Conservation (phyloP, 1,140 invertebrate species). For the Laodelphax striatellus region DNA sequence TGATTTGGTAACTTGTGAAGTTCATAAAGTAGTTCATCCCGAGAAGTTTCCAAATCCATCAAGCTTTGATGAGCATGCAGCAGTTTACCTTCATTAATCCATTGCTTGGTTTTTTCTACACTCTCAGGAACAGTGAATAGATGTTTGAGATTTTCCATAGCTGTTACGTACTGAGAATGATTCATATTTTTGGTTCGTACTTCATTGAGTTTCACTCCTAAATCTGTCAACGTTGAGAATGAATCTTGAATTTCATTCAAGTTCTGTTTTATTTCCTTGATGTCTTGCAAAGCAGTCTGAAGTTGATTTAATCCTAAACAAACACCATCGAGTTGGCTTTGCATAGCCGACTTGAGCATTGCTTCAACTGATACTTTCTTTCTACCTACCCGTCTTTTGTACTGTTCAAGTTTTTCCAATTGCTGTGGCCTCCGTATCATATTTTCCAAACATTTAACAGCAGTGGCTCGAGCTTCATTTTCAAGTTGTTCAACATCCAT, state of each 20-base stretch:
- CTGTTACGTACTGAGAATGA: slow-evolving; percentile 92
- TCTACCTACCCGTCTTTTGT: slow-evolving; percentile 61
- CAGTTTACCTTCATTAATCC: slow-evolving; percentile 90
- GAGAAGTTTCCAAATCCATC: slow-evolving; percentile 89
- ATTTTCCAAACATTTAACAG: slow-evolving; percentile 82
- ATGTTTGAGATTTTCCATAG: slow-evolving; percentile 95
- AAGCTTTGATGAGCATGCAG: slow-evolving; percentile 73
- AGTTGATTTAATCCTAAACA: slow-evolving; percentile 86
- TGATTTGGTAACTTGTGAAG: slow-evolving; percentile 88
- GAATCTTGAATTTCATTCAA: slow-evolving; percentile 47
- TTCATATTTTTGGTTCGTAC: slow-evolving; percentile 86
- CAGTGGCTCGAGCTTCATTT: slow-evolving; percentile 68
- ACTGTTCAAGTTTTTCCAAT: slow-evolving; percentile 88
- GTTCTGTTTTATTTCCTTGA: slow-evolving; percentile 51
- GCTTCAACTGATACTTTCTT: slow-evolving; percentile 94
- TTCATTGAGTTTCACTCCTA: slow-evolving; percentile 67
- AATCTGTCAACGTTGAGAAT: slow-evolving; percentile 50
- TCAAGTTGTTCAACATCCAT: slow-evolving; percentile 51
- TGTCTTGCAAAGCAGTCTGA: slow-evolving; percentile 68
- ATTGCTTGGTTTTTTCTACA: slow-evolving; percentile 85
- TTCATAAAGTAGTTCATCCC: slow-evolving; percentile 91
- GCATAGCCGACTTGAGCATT: slow-evolving; percentile 95
- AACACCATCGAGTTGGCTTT: slow-evolving; percentile 94
- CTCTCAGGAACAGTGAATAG: slow-evolving; percentile 96
- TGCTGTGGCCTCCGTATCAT: slow-evolving; percentile 91